These are phyloP conservation scores for Oncorhynchus clarkii DNA, from an alignment of 2,113 vertebrate genomes.

Conservation along the genomic window DNA sequence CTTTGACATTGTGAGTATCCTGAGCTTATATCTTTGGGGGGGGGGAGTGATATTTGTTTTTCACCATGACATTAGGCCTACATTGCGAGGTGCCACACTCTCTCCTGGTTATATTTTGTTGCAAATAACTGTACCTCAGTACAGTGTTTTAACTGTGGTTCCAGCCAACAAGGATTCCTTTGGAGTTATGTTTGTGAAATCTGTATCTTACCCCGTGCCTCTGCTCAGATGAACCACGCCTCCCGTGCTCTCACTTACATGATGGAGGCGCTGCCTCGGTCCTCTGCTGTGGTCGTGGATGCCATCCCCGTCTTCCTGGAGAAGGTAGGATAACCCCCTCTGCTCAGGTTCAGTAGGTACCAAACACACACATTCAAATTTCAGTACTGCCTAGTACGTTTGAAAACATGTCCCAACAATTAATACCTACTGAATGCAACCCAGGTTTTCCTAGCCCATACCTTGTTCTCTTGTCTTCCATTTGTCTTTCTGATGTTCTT, in stretches of 20 bases:
- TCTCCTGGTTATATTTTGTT: no score
- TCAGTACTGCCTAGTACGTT: no score
- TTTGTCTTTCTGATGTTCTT: neutral
- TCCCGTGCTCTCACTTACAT: conserved; percentile 98
- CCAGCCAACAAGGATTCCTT: no score
- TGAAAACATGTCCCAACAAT: no score
- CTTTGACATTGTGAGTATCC: conserved; percentile 96
- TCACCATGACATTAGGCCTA: no score
- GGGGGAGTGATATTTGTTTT: no score
- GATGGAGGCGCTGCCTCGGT: conserved; percentile 99
- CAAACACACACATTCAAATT: no score
- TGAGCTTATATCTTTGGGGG: neutral
- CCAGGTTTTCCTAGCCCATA: neutral
- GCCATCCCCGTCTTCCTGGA: conserved; percentile 99
- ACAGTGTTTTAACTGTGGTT: no score
- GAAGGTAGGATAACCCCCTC: conserved; percentile 75
- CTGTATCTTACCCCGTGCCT: neutral
- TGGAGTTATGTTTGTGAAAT: neutral
- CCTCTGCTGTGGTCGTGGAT: conserved; percentile 97
- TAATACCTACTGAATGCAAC: no score
- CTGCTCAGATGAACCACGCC: conserved; percentile 82
- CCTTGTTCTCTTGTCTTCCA: neutral
- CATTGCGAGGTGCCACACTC: no score
- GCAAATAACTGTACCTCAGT: no score
- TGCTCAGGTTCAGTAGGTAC: neutral